These are phyloP conservation scores for Odobenus rosmarus DNA, from an alignment of 2,113 vertebrate species.

Conservation along the genomic window DNA sequence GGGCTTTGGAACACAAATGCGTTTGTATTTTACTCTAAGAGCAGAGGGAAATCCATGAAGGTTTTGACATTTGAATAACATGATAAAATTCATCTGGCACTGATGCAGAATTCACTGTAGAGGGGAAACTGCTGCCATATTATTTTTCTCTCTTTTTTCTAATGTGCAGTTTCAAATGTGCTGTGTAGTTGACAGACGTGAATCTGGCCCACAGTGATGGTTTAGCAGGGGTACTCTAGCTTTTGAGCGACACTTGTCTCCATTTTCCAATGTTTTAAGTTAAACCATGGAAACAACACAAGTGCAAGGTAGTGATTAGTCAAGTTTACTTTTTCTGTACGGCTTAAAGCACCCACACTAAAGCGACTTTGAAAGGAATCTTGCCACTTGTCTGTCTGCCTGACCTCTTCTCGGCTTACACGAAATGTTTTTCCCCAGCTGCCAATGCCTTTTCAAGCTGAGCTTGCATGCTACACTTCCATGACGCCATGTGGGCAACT, in stretches of 20 bases:
- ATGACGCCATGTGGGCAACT: constrained; percentile 43
- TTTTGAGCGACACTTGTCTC: constrained; percentile 6
- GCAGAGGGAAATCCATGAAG: background rate
- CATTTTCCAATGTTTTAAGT: constrained; percentile 19
- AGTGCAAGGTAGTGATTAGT: background rate
- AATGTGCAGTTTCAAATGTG: background rate
- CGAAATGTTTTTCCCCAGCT: background rate
- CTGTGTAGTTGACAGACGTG: background rate
- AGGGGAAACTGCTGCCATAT: background rate
- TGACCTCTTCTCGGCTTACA: background rate
- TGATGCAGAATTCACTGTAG: background rate
- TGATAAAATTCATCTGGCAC: background rate
- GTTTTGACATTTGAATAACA: constrained; percentile 47
- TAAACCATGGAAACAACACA: background rate
- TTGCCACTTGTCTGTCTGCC: background rate
- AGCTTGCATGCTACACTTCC: background rate
- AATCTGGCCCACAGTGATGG: background rate
- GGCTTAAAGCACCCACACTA: background rate
- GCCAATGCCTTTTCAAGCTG: constrained; percentile 19
- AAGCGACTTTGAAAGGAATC: background rate
- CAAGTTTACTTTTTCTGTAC: background rate
- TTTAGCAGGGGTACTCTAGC: background rate
- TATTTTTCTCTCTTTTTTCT: background rate
- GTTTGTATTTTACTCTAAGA: background rate
- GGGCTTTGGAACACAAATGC: background rate